A percentile compares a stretch with the other conserved stretches of the same genome.
These are phyloP conservation scores for Heliothis virescens DNA, from an alignment of 1,140 invertebrate species.

Conservation along the genomic window DNA sequence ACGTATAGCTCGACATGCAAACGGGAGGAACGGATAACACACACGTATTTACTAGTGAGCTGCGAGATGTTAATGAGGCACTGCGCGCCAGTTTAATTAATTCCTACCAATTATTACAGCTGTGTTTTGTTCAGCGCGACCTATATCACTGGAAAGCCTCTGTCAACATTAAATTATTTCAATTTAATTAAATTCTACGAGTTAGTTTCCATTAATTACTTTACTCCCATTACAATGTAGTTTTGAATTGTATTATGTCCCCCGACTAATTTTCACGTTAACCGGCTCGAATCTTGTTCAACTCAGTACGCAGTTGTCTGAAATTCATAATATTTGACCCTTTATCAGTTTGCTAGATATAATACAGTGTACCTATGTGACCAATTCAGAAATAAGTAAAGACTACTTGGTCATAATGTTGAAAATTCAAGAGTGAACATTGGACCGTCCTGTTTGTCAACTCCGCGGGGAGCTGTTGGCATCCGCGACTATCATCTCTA, in stretches of 20 bases:
- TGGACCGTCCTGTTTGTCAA: neutral
- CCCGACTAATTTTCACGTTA: neutral
- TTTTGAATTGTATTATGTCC: slow-evolving; percentile 9
- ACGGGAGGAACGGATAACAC: neutral
- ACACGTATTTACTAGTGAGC: neutral
- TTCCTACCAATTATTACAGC: slow-evolving; percentile 41
- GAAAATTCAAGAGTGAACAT: too few relatives aligned
- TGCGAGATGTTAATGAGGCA: slow-evolving; percentile 23
- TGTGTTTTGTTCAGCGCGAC: slow-evolving; percentile 24
- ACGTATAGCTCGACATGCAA: too few relatives aligned
- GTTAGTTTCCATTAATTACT: slow-evolving; percentile 41
- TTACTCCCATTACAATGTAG: slow-evolving; percentile 19
- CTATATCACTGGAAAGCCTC: slow-evolving; percentile 45
- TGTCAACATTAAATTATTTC: slow-evolving; percentile 58
- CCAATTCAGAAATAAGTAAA: too few relatives aligned
- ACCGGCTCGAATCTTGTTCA: neutral
- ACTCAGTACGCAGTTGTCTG: neutral
- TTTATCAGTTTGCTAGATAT: too few relatives aligned
- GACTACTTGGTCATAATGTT: too few relatives aligned
- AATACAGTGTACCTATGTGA: too few relatives aligned
- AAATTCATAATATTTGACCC: neutral
- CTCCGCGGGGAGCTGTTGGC: neutral
- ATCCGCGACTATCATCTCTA: neutral
- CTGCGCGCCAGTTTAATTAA: slow-evolving; percentile 33
- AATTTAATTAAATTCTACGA: slow-evolving; percentile 55